Percentiles rank a stretch among this genome's conserved stretches.
Conservation (phyloP, 2,113 vertebrate genomes). For the Danio rerio region GRCz12tu NC_133178.1:21969001-21969500, state of each 20-base stretch:
- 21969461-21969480: not conserved
- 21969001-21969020: not conserved
- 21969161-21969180: constrained; percentile 65
- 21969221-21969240: constrained; percentile 10
- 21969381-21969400: constrained; percentile 56
- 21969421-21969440: constrained; percentile 23
- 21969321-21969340: constrained; percentile 71
- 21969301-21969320: constrained; percentile 62
- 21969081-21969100: not conserved
- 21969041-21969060: not conserved
- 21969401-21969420: not conserved
- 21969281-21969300: constrained; percentile 78
- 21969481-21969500: not conserved
- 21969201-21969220: constrained; percentile 50
- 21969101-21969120: not conserved
- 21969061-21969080: not conserved
- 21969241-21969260: constrained; percentile 40
- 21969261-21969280: constrained; percentile 81
- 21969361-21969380: constrained; percentile 53
- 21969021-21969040: not conserved
- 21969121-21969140: not conserved
- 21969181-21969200: constrained; percentile 59
- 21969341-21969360: constrained; percentile 53
- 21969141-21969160: not conserved
- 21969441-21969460: not conserved